Percentiles rank a stretch among this genome's conserved stretches.
Conservation (phyloP, 1,140 invertebrate species). For the Drosophila nasuta region DNA sequence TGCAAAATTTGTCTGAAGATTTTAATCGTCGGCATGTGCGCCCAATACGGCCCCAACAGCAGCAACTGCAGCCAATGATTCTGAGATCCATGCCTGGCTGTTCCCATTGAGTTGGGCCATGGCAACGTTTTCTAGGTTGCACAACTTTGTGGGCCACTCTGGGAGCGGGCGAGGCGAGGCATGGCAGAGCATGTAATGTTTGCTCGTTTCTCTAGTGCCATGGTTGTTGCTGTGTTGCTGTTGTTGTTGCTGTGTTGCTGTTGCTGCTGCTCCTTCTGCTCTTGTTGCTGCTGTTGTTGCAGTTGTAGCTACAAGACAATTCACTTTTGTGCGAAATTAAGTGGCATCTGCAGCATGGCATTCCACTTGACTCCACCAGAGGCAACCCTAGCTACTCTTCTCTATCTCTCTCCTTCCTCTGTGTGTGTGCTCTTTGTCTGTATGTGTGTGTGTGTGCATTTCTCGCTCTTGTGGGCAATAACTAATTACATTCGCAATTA, state of each 20-base stretch:
- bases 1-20: conserved; percentile 83
- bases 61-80: conserved; percentile 34
- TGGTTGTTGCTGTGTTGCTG: conserved; percentile 61
- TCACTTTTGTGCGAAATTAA: conserved; percentile 85
- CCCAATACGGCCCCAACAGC: conserved; percentile 71
- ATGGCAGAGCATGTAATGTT: conserved; percentile 76
- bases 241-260: conserved; percentile 50
- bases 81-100: conserved; percentile 62
- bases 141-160: conserved; percentile 17
- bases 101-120: conserved; percentile 70
- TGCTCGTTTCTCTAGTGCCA: conserved; percentile 77
- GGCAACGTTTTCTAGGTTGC: conserved; percentile 70
- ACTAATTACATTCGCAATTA: conserved; percentile 85
- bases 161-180: conserved; percentile 37
- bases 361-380: conserved; percentile 80
- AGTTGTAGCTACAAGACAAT: conserved; percentile 83
- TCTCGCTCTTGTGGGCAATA: conserved; percentile 82
- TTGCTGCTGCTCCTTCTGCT: conserved; percentile 29
- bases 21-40: conserved; percentile 80
- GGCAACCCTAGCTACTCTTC: conserved; percentile 17
- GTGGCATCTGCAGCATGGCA: conserved; percentile 83
- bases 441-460: conserved; percentile 47
- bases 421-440: conserved; percentile 14
- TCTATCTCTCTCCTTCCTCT: conserved; percentile 35
- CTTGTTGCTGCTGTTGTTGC: conserved; percentile 51